These are phyloP conservation scores for Parus major DNA, from an alignment of 2,113 vertebrate species.

Conservation along the genomic window DNA sequence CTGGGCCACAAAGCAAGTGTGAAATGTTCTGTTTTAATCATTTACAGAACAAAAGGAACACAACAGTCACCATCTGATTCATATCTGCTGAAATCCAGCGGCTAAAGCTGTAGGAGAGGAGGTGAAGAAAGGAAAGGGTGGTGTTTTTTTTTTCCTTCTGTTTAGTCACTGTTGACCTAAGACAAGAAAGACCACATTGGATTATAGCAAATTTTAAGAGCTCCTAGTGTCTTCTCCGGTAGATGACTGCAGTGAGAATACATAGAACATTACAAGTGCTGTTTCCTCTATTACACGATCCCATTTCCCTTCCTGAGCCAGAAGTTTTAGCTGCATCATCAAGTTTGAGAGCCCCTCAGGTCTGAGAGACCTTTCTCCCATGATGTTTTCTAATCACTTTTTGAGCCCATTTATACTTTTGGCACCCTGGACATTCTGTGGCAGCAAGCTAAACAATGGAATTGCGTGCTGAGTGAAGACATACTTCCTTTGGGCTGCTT, in stretches of 20 bases:
- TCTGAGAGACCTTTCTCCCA: not conserved
- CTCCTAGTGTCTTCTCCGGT: not conserved
- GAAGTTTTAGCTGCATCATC: not conserved
- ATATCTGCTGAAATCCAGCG: constrained; percentile 29
- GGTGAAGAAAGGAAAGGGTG: not conserved
- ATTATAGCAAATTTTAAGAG: not conserved
- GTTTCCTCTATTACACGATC: not conserved
- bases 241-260: not conserved
- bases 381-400: not conserved
- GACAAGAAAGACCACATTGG: not conserved
- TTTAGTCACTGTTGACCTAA: not conserved
- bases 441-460: not conserved
- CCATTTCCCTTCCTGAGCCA: not conserved
- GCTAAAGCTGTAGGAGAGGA: not conserved
- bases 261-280: not conserved
- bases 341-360: not conserved
- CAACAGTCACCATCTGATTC: constrained; percentile 13
- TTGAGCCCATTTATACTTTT: not conserved
- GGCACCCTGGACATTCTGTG: not conserved
- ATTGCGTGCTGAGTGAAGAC: not conserved
- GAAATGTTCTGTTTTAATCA: constrained; percentile 51
- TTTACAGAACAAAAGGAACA: constrained; percentile 54
- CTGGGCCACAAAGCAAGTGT: constrained; percentile 38
- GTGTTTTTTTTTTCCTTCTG: not conserved
- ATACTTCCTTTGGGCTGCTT: not conserved